Evolutionary conservation across 1,140 invertebrate genomes (phyloP), one percentile per base, ranked within the genome.

Genomic region (Megalonaias nervosa): DNA sequence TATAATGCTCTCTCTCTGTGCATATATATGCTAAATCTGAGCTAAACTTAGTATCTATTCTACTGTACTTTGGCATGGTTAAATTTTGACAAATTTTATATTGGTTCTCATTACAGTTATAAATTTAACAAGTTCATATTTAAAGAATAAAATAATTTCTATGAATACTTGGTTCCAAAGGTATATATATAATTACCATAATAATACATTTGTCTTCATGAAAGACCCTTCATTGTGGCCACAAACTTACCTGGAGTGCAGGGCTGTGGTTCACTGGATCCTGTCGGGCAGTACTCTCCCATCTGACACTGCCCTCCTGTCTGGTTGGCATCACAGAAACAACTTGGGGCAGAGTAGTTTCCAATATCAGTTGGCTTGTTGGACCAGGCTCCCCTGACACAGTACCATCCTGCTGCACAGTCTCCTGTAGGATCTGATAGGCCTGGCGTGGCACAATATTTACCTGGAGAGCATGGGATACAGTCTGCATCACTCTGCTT

Each of bases 361-460:
- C 85, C 87, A 62, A 86, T 84, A 38, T 88, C 86, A 21, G 84
- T 84, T 19, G 89, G 88, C 55, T 81, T 79, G 57, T 71, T 65
- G 2, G 82, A 81, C 85, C 85, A 88, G 1, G 89, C 86, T 31
- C 86, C 88, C 31, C 85, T 66, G 14, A 86, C 71, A 80, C 89
- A 90, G 74, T 89, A 90, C 86, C 84, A 90, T 31, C 89, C 89
- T 19, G 81, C 82, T 61, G 71, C 71, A 83, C 89, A 90, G 13
- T 76, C 67, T 13, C 80, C 86, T n/a, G 88, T 81, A 2, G 85
- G 71, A 6, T 67, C 57, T 16, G 82, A 72, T 19, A 88, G 71
- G 1, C 89, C 89, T 38, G 86, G 23, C 16, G 81, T 82, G 9
- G 26, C 85, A 81, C 89, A 90, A 70, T 85, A 89, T 26, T 82